phyloP scores from a whole-genome alignment of 2,888 invertebrate genomes.

The Nephrotoma appendiculata region DNA sequence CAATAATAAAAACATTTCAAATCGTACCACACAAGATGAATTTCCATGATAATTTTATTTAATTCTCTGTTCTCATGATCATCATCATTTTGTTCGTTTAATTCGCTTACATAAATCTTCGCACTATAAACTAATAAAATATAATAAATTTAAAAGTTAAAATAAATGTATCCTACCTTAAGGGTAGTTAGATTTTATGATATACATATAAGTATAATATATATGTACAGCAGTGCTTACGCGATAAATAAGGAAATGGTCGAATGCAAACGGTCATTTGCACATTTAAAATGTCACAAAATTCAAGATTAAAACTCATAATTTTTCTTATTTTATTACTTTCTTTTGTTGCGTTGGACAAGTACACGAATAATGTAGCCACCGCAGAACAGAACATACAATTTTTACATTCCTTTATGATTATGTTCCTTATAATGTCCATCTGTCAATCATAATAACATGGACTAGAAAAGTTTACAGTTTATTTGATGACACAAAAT shows the following conservation, averaged over 20 bases:
- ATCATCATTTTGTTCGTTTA: background rate
- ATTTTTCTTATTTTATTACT: background rate
- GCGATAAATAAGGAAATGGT: background rate
- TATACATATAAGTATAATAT: background rate
- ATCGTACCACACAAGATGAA: background rate
- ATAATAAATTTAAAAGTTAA: background rate
- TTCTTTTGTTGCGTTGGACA: background rate
- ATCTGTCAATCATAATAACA: background rate
- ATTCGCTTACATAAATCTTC: background rate
- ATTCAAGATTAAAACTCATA: background rate
- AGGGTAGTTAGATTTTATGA: background rate
- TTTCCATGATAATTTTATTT: background rate
- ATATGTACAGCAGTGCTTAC: background rate
- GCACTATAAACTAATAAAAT: background rate
- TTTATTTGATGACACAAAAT: background rate
- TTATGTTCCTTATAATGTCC: background rate
- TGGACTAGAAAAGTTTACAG: background rate
- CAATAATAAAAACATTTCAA: background rate
- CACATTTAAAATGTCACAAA: background rate
- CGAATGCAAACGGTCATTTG: background rate
- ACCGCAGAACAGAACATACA: background rate
- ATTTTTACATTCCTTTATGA: background rate
- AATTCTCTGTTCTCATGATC: background rate
- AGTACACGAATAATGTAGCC: background rate
- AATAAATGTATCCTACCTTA: background rate